Percentiles rank a stretch among this genome's conserved stretches.
phyloP scores from a whole-genome alignment of 2,888 invertebrate species.

The Abrostola tripartita region DNA sequence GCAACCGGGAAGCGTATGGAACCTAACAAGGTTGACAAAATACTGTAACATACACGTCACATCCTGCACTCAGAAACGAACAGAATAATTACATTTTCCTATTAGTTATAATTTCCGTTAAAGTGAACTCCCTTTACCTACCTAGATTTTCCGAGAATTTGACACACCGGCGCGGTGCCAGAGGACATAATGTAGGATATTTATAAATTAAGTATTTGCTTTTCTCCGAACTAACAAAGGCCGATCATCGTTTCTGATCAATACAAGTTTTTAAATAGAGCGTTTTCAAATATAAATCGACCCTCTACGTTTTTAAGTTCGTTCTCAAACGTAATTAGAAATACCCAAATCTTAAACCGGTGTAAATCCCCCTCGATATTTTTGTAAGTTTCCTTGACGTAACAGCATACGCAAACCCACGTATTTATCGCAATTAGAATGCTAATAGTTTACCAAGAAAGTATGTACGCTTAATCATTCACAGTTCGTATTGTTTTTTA shows the following conservation, averaged over 20 bases:
- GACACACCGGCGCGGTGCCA: conserved; percentile 24
- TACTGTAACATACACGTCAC: conserved; percentile 2
- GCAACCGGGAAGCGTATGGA: conserved; percentile 29
- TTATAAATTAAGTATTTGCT: background rate
- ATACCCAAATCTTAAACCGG: background rate
- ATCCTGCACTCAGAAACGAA: conserved; percentile 23
- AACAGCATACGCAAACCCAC: background rate
- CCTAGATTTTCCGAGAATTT: conserved; percentile 29
- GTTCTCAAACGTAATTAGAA: background rate
- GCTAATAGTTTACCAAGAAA: conserved; percentile 23
- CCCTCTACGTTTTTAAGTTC: background rate
- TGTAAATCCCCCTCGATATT: conserved; percentile 5
- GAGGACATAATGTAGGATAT: conserved; percentile 6
- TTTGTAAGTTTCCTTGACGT: conserved; percentile 13
- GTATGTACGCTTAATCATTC: conserved; percentile 10
- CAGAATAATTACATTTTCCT: conserved; percentile 5
- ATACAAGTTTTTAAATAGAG: no score
- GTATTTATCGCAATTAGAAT: background rate
- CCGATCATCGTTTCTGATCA: no score
- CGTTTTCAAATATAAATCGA: background rate
- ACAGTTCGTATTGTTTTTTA: conserved; percentile 1
- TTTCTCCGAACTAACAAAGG: no score
- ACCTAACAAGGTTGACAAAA: conserved; percentile 26
- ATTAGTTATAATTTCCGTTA: background rate
- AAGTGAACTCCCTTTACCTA: conserved; percentile 33